Conservation (phyloP, 2,888 invertebrate species). For the Silvanus unidentatus region DNA sequence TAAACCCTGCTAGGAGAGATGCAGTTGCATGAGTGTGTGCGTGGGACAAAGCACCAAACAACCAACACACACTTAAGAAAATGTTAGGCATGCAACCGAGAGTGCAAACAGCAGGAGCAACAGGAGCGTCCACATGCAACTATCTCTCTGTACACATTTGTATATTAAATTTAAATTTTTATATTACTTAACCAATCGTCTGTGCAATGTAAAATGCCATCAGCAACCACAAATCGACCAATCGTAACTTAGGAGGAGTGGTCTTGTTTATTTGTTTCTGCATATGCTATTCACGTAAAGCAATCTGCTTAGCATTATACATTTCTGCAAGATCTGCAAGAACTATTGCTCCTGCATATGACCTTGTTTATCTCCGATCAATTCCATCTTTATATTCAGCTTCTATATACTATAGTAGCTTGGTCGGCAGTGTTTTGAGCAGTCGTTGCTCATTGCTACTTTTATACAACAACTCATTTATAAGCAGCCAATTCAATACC, state of each 20-base stretch:
- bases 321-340: slow-evolving; percentile 23
- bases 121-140: not conserved
- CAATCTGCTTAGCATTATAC: slow-evolving; percentile 35
- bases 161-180: slow-evolving; percentile 48
- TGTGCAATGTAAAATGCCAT: slow-evolving; percentile 43
- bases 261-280: slow-evolving; percentile 43
- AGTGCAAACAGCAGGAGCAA: slow-evolving; percentile 7
- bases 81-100: too few species aligned
- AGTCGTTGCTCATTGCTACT: too few species aligned
- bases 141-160: slow-evolving; percentile 14
- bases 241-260: slow-evolving; percentile 39
- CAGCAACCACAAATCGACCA: slow-evolving; percentile 37
- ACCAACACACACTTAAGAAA: slow-evolving; percentile 16
- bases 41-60: slow-evolving; percentile 23
- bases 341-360: slow-evolving; percentile 13
- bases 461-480: too few species aligned
- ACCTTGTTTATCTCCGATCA: slow-evolving; percentile 13
- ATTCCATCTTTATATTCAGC: slow-evolving; percentile 1
- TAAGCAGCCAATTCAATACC: too few species aligned
- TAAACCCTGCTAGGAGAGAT: not conserved
- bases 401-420: too few species aligned
- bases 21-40: slow-evolving; percentile 17
- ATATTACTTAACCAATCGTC: slow-evolving; percentile 47
- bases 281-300: slow-evolving; percentile 41
- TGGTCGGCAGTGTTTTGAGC: too few species aligned